phyloP scores from a whole-genome alignment of 1,140 invertebrate species.

The Trichonephila clavata region DNA sequence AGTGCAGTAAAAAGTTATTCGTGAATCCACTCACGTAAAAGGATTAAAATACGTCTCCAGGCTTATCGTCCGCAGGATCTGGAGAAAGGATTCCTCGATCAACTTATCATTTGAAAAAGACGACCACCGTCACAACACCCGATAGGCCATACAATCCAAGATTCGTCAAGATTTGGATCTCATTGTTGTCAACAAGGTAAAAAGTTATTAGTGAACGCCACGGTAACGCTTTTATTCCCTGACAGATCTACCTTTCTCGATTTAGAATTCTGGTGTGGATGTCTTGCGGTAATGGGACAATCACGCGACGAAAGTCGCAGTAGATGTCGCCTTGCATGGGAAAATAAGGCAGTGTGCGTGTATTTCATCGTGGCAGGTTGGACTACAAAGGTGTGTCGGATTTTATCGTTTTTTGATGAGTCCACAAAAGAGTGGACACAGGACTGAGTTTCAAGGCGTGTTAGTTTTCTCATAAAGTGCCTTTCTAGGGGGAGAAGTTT shows the following conservation, averaged over 20 bases:
- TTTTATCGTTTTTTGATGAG: conserved; percentile 16
- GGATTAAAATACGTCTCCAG: conserved; percentile 32
- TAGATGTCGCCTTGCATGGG: conserved; percentile 27
- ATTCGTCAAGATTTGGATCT: conserved; percentile 64
- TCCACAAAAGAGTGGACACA: conserved; percentile 13
- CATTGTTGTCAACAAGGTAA: conserved; percentile 50
- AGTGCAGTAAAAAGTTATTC: not conserved
- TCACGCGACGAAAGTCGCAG: conserved; percentile 59
- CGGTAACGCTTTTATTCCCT: not conserved
- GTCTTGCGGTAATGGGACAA: not conserved
- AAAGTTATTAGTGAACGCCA: not conserved
- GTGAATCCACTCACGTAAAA: conserved; percentile 10
- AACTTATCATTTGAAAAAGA: conserved; percentile 24
- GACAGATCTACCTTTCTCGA: not conserved
- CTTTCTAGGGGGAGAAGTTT: not conserved
- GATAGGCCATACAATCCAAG: conserved; percentile 43
- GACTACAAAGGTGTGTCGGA: not conserved
- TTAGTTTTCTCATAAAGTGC: not conserved
- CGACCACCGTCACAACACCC: conserved; percentile 36
- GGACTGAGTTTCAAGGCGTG: not conserved
- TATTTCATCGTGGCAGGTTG: not conserved
- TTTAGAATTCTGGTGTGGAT: conserved; percentile 46
- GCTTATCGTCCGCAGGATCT: not conserved
- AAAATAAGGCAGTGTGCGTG: conserved; percentile 36
- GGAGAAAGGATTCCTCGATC: conserved; percentile 23